phyloP scores from a whole-genome alignment of 1,140 invertebrate genomes.

The Lerema accius region DNA sequence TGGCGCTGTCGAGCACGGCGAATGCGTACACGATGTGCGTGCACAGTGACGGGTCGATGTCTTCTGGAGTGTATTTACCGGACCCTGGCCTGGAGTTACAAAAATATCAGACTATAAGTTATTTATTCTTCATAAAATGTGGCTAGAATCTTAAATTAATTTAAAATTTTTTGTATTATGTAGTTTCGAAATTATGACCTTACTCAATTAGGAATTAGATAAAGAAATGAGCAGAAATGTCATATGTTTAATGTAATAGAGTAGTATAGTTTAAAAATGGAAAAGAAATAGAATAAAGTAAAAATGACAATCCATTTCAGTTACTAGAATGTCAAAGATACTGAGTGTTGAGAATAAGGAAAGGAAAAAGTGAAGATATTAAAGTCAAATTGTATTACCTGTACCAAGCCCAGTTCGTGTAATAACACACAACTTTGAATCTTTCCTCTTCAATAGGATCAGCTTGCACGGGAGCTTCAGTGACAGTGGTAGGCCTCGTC shows the following conservation, averaged over 20 bases:
- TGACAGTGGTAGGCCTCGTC: slow-evolving; percentile 29
- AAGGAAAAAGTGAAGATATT: not conserved
- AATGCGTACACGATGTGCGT: slow-evolving; percentile 91
- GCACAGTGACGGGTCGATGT: slow-evolving; percentile 87
- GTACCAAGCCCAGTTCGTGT: slow-evolving; percentile 97
- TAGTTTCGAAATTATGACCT: no score
- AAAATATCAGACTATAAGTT: no score
- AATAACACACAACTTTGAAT: slow-evolving; percentile 94
- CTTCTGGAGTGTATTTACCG: slow-evolving; percentile 86
- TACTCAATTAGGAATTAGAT: no score
- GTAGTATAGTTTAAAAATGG: no score
- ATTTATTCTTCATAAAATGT: no score
- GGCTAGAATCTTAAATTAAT: no score
- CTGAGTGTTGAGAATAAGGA: not conserved
- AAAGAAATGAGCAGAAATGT: no score
- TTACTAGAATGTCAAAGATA: no score
- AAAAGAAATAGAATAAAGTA: no score
- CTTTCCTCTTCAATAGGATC: slow-evolving; percentile 55
- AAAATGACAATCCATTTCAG: no score
- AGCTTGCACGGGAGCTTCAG: slow-evolving; percentile 42
- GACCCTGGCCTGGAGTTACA: slow-evolving; percentile 85
- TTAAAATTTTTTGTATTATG: no score
- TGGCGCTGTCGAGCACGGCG: slow-evolving; percentile 84
- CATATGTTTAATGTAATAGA: no score
- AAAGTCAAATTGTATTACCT: slow-evolving; percentile 58